These are phyloP conservation scores for Prosapia bicincta DNA, from an alignment of 2,888 invertebrate genomes.

Conservation along the genomic window DNA sequence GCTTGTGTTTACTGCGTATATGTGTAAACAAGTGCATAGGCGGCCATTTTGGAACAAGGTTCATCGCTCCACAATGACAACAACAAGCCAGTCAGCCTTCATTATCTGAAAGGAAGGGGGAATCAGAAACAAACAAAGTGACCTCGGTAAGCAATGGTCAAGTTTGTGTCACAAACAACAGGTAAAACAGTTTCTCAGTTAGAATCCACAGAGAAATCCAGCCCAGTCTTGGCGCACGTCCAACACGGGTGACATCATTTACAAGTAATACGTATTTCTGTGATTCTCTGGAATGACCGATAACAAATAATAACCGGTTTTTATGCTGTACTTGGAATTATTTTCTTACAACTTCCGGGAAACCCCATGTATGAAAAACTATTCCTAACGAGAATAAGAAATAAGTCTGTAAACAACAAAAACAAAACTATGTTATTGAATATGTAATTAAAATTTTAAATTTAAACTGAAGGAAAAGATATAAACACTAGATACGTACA, in stretches of 20 bases:
- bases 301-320: not conserved
- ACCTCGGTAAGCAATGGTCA: not conserved
- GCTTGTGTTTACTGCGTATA: not conserved
- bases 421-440: too few species aligned
- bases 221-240: not conserved
- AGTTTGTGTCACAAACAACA: not conserved
- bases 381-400: too few species aligned
- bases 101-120: not conserved
- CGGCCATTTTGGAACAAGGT: constrained; percentile 2
- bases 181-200: not conserved
- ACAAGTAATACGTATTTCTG: not conserved
- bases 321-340: too few species aligned
- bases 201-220: not conserved
- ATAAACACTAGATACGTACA: too few species aligned
- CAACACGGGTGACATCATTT: not conserved
- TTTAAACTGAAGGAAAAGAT: too few species aligned
- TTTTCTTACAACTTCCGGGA: too few species aligned
- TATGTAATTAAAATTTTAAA: too few species aligned
- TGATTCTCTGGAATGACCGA: not conserved
- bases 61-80: not conserved
- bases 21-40: not conserved
- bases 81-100: not conserved
- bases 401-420: too few species aligned
- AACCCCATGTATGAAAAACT: too few species aligned
- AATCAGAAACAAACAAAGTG: not conserved